Evolutionary conservation across 53 echinoderm and acorn worm genomes (phyloP).

Genomic region (Mesocentrotus franciscanus): DNA sequence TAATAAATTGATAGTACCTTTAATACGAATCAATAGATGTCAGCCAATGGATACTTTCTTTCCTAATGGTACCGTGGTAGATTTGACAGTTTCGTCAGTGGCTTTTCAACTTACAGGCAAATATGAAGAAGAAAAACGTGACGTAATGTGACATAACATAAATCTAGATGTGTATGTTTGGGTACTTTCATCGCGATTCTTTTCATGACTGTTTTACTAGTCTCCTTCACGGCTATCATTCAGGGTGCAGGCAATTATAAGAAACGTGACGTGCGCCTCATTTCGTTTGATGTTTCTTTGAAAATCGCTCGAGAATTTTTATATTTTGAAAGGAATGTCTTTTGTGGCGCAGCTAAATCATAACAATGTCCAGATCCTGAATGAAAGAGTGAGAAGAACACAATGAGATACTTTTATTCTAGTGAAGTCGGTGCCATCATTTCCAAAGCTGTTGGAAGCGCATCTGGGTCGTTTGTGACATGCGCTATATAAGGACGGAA

Average conservation of each 20-base stretch:
- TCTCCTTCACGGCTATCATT: neutral
- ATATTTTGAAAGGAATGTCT: neutral
- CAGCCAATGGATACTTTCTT: neutral
- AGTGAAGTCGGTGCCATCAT: too few relatives aligned
- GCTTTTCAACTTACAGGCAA: neutral
- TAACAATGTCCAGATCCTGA: neutral
- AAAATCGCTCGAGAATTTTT: neutral
- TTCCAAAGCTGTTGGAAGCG: too few relatives aligned
- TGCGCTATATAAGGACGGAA: too few relatives aligned
- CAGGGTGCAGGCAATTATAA: neutral
- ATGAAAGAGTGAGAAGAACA: neutral
- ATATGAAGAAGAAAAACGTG: neutral
- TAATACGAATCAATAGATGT: neutral
- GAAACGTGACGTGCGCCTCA: neutral
- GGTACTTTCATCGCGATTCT: neutral
- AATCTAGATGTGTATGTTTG: neutral
- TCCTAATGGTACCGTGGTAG: neutral
- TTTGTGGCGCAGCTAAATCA: neutral
- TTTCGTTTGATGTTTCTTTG: neutral
- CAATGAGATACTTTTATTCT: neutral
- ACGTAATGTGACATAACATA: slow-evolving; percentile 1
- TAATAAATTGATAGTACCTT: neutral
- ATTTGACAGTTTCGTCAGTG: neutral
- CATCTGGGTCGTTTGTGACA: too few relatives aligned
- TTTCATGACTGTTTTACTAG: neutral